Base-by-base conservation (phyloP, 1,140 invertebrate species). In the Apis mellifera region DNA sequence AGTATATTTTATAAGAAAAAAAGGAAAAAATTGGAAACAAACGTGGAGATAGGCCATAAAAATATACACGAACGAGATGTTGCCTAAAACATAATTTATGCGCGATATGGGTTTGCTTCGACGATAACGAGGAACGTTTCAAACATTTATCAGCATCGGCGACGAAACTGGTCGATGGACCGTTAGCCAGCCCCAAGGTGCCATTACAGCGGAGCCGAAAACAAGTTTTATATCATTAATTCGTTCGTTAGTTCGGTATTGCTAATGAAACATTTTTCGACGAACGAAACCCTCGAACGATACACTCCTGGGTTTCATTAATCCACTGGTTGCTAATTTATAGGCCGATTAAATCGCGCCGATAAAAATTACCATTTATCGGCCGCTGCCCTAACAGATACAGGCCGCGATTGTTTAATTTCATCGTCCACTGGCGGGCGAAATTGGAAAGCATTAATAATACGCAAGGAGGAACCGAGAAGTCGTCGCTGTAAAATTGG, bases 261-360 rank as follows among this genome's bases (percentile, higher is more conserved):
- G 66, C 70, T 80, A 73, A 84, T 80, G 70, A 84, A 84, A 81
- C 55, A 62, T 13, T 72, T n/a, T 52, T 23, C 23, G 60, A 76
- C 57, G 23, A 59, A 71, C 23, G 71, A 54, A 59, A 19, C 60
- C 57, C 32, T 62, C 65, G 5, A 21, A 59, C 26, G 64, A 71
- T 78, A 79, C 62, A 48, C 65, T 72, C 81, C 80, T 26, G 84
- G 57, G 66, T 57, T 86, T 54, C 71, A 57, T 83, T 73, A 83
- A 86, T 83, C 70, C 52, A 19, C 60, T n/a, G n/a, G 60, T 68
- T 42, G 74, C 42, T 86, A 87, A 77, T 86, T 86, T 68, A 57
- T 70, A 59, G 69, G 55, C 60, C 72, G 66, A 86, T 86, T 86
- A 86, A 86, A 79, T 60, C 55, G 54, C 57, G 48, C 23, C 71